Percentiles rank a stretch among this genome's conserved stretches.
Conservation (phyloP, 2,888 invertebrate genomes). For the Leptopilina syphax region DNA sequence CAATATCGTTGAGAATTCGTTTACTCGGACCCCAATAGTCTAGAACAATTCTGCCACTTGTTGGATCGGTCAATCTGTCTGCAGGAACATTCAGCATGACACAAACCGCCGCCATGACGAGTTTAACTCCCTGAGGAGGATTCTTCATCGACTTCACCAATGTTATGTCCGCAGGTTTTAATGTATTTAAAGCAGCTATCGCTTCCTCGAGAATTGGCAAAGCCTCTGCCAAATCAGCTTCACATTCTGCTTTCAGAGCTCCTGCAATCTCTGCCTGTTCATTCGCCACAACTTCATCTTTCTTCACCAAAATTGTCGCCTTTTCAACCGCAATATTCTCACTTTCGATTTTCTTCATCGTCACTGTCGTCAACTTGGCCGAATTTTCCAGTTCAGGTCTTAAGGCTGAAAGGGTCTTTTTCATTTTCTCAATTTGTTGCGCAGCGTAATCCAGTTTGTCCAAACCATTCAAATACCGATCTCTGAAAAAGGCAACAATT, state of each 20-base stretch:
- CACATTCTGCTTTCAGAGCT: conserved; percentile 92
- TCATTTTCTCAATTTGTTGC: conserved; percentile 87
- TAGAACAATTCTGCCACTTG: conserved; percentile 83
- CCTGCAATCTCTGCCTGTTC: conserved; percentile 91
- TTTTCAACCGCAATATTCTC: conserved; percentile 88
- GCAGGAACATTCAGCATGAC: conserved; percentile 90
- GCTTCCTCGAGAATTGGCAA: conserved; percentile 89
- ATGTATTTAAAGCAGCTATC: conserved; percentile 87
- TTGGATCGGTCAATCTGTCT: conserved; percentile 86
- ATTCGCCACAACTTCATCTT: conserved; percentile 93
- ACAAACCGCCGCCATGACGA: conserved; percentile 94
- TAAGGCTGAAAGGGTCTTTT: conserved; percentile 84
- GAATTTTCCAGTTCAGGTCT: conserved; percentile 87
- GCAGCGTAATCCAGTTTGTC: conserved; percentile 88
- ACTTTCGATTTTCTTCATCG: conserved; percentile 86
- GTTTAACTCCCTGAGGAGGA: conserved; percentile 88
- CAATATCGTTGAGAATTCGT: conserved; percentile 88
- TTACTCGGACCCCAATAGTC: conserved; percentile 94
- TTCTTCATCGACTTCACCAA: conserved; percentile 94
- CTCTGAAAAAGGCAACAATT: conserved; percentile 74
- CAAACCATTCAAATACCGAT: conserved; percentile 87
- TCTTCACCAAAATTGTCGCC: conserved; percentile 87
- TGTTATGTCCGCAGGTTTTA: conserved; percentile 91
- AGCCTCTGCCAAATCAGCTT: conserved; percentile 93
- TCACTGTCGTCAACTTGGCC: conserved; percentile 84